Conservation (phyloP, 2,113 vertebrate genomes). For the Clarias gariepinus region DNA sequence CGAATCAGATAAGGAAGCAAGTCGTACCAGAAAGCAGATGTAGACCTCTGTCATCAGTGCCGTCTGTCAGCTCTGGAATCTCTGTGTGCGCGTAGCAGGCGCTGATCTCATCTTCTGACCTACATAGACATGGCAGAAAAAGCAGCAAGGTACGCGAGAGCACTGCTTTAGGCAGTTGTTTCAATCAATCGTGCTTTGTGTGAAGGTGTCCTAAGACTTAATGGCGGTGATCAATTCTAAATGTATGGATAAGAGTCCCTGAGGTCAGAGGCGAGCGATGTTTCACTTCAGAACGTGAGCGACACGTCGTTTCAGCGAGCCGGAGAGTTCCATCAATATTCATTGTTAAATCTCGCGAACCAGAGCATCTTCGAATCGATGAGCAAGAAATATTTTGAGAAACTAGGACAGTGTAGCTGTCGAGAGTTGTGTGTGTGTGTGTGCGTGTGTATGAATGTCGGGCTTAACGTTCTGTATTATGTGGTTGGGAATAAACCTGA, state of each 20-base stretch:
- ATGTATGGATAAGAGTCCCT: neutral
- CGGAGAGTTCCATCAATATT: conserved; percentile 7
- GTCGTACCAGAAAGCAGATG: too few relatives aligned
- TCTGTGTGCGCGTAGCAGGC: too few relatives aligned
- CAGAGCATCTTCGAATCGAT: conserved; percentile 6
- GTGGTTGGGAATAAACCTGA: neutral
- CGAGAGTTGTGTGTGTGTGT: neutral
- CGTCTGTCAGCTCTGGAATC: too few relatives aligned
- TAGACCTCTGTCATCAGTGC: too few relatives aligned
- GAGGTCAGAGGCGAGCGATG: conserved; percentile 18
- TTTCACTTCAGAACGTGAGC: neutral
- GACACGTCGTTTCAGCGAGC: neutral
- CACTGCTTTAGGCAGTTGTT: too few relatives aligned
- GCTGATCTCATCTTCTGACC: too few relatives aligned
- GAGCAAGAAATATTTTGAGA: neutral
- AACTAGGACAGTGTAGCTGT: neutral
- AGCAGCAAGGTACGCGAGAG: too few relatives aligned
- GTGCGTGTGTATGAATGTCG: too few relatives aligned
- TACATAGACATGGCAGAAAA: too few relatives aligned
- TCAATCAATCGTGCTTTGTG: too few relatives aligned
- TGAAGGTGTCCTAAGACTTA: neutral
- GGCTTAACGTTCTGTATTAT: too few relatives aligned
- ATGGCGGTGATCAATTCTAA: conserved; percentile 1
- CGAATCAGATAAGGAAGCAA: too few relatives aligned
- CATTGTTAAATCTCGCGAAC: neutral